Evolutionary conservation across 1,140 invertebrate genomes (phyloP), one percentile per base, ranked within the genome.

Genomic region (Meloidogyne chitwoodi): DNA sequence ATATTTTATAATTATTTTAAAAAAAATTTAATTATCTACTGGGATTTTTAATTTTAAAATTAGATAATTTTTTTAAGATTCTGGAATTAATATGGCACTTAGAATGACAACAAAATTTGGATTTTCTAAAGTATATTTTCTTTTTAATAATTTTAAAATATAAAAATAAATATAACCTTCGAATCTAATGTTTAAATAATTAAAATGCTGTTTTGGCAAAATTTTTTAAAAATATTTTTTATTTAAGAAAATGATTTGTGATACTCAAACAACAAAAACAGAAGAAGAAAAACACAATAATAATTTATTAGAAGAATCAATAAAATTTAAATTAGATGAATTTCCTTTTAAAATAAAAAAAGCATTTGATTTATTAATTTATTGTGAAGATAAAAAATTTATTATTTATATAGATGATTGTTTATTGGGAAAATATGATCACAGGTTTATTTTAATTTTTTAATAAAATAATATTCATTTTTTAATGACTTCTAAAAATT

Each of bases 401-500:
- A 29, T 84, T 73, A 76, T 87, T 16, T 87, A 87, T 77, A 80
- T 87, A 14, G 79, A 86, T 65, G 85, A 87, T 70, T 80, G 79
- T 27, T 64, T 83, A 27, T 34, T 87, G n/a, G 81, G 83, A 22
- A 78, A 72, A 26, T 86, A 79, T 74, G 83, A 81, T 12, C 86
- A 86, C 63, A 65, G 70, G 70, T 27, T 14, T 19, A 19, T 22
- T 31, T 44, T 44, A 6, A 1, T 16, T 44, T 16, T 16, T 16
- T 16, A 16, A 6, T 44, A 44, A 44, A 44, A 44, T 44, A 41
- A 4, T 11, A 34, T 4, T 34, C 2, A 34, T 34, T 34, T 4
- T 4, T 64, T 24, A 10, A 24, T 64, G 27, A 64, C 62, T n/a
- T n/a, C n/a, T n/a, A n/a, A n/a, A n/a, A n/a, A n/a, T n/a, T n/a